These are phyloP conservation scores for Mungos mungo DNA, from an alignment of 2,113 vertebrate genomes.

Conservation along the genomic window DNA sequence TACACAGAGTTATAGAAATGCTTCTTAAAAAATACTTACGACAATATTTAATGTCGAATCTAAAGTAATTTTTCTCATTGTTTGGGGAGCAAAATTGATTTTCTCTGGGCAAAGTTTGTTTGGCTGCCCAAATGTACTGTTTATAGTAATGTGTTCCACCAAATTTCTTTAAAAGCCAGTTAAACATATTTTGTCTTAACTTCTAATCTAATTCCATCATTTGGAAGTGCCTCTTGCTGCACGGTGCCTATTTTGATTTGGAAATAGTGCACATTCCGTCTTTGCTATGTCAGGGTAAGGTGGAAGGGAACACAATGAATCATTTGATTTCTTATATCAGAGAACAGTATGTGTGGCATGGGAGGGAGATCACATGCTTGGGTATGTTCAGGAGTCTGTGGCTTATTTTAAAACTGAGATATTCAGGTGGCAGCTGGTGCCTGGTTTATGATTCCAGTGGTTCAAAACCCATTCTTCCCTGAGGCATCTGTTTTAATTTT, in stretches of 20 bases:
- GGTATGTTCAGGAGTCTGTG: neutral
- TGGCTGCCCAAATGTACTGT: conserved; percentile 75
- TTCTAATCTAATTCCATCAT: conserved; percentile 79
- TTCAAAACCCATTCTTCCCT: conserved; percentile 58
- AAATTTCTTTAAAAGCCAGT: conserved; percentile 80
- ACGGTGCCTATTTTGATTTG: conserved; percentile 72
- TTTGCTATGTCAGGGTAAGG: conserved; percentile 63
- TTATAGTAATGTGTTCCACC: conserved; percentile 78
- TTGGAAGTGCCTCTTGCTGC: conserved; percentile 68
- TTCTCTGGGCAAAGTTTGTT: conserved; percentile 77
- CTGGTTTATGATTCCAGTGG: conserved; percentile 50
- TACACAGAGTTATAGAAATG: conserved; percentile 69
- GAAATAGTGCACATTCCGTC: conserved; percentile 65
- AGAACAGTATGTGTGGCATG: neutral
- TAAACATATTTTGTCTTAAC: conserved; percentile 79
- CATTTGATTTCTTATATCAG: conserved; percentile 30
- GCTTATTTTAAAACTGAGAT: conserved; percentile 46
- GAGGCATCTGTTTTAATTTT: conserved; percentile 30
- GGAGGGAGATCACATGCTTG: neutral
- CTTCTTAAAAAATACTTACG: conserved; percentile 52
- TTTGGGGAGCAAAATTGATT: conserved; percentile 67
- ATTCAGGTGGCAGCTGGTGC: conserved; percentile 55
- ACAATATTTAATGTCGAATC: conserved; percentile 70
- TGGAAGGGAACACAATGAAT: conserved; percentile 48
- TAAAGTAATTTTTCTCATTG: conserved; percentile 75